Percentiles rank a stretch among this genome's conserved stretches.
Evolutionary conservation across 2,888 invertebrate species (phyloP).

Genomic region (Rhamphomyia laevipes): DNA sequence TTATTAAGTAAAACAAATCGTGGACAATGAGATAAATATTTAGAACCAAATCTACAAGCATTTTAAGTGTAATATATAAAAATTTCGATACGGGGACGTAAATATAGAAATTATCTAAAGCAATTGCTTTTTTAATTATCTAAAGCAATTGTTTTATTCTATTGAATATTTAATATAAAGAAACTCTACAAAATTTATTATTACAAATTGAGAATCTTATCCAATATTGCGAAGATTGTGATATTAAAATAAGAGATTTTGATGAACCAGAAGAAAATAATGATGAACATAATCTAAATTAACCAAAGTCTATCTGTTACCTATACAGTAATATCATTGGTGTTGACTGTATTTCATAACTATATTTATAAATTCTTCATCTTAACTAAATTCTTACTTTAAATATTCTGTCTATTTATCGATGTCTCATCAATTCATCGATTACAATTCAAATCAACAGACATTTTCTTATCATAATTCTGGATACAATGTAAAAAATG

Average conservation of each 20-base stretch:
- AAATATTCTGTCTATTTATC: too few relatives aligned
- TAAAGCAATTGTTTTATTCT: constrained; percentile 59
- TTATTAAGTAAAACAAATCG: constrained; percentile 68
- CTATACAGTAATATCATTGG: too few relatives aligned
- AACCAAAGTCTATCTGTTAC: too few relatives aligned
- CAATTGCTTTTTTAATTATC: constrained; percentile 67
- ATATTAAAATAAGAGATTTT: constrained; percentile 72
- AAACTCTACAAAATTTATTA: constrained; percentile 76
- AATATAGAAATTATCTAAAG: constrained; percentile 70
- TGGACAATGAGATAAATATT: constrained; percentile 69
- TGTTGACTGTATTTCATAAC: too few relatives aligned
- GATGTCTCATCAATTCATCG: too few relatives aligned
- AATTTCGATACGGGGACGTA: constrained; percentile 62
- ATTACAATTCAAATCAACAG: too few relatives aligned
- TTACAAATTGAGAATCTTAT: constrained; percentile 85
- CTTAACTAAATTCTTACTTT: too few relatives aligned
- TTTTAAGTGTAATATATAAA: constrained; percentile 59
- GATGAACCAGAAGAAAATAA: constrained; percentile 54
- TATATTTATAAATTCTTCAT: too few relatives aligned
- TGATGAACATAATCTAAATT: constrained; percentile 22
- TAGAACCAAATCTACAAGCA: constrained; percentile 77
- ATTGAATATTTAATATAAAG: constrained; percentile 78
- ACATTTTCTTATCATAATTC: too few relatives aligned
- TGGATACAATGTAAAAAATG: too few relatives aligned
- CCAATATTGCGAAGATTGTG: constrained; percentile 94